Evolutionary conservation across 2,797 vertebrate genomes (phyloP).

Genomic region (Delichon dasypus): DNA sequence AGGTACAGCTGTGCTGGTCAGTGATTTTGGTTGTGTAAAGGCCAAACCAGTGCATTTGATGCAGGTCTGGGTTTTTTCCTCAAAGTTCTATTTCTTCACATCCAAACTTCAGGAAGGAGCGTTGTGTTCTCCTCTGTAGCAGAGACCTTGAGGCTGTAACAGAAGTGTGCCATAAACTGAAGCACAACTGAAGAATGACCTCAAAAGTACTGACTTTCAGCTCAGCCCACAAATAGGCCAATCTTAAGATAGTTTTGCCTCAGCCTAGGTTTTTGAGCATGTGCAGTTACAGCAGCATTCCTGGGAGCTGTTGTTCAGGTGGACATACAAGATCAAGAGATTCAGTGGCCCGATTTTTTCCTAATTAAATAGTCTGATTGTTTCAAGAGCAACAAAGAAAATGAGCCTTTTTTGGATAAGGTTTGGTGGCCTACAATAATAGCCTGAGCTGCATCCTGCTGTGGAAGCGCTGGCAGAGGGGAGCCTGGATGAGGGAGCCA

Average conservation of each 20-base stretch:
- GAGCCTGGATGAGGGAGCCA: background rate
- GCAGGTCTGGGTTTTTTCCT: background rate
- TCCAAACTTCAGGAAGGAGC: background rate
- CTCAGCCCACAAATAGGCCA: background rate
- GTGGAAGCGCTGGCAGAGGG: background rate
- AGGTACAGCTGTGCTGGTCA: background rate
- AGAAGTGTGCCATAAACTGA: background rate
- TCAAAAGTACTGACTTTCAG: background rate
- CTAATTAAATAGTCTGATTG: background rate
- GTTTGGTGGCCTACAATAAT: background rate
- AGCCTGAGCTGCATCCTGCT: background rate
- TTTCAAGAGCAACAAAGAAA: background rate
- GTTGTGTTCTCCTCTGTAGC: background rate
- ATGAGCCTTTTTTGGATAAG: background rate
- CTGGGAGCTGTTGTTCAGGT: background rate
- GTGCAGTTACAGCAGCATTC: background rate
- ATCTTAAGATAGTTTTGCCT: background rate
- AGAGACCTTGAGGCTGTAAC: background rate
- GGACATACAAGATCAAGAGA: background rate
- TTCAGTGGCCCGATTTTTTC: background rate
- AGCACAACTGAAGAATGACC: background rate
- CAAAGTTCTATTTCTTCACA: background rate
- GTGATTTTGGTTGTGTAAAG: background rate
- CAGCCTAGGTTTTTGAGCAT: background rate
- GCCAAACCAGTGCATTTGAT: background rate